Evolutionary conservation across 1,140 invertebrate genomes (phyloP).

Genomic region (Carcinoscorpius rotundicauda): DNA sequence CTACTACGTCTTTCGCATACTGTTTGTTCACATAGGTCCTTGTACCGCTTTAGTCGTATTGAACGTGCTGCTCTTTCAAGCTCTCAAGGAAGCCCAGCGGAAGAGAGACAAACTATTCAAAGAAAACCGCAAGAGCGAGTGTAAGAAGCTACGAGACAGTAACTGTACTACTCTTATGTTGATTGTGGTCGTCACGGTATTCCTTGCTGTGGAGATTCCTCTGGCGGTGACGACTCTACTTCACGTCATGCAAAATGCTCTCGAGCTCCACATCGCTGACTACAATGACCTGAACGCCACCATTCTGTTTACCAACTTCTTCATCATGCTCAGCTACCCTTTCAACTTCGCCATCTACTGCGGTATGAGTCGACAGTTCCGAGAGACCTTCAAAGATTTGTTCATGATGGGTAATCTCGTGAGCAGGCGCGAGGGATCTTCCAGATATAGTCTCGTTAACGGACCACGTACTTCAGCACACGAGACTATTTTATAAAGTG

Average conservation of each 20-base stretch:
- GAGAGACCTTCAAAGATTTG: slow-evolving; percentile 83
- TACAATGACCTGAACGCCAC: slow-evolving; percentile 67
- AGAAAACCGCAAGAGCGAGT: slow-evolving; percentile 71
- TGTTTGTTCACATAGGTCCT: slow-evolving; percentile 84
- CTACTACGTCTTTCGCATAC: slow-evolving; percentile 70
- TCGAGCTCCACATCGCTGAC: slow-evolving; percentile 45
- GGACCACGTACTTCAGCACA: slow-evolving; percentile 65
- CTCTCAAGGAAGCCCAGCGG: slow-evolving; percentile 65
- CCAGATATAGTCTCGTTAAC: slow-evolving; percentile 61
- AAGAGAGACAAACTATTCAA: slow-evolving; percentile 65
- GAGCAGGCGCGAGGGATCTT: slow-evolving; percentile 44
- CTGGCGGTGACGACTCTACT: slow-evolving; percentile 72
- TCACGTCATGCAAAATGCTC: slow-evolving; percentile 59
- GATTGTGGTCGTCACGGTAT: slow-evolving; percentile 86
- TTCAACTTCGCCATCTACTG: slow-evolving; percentile 94
- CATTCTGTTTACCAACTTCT: slow-evolving; percentile 78
- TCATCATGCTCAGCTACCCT: slow-evolving; percentile 79
- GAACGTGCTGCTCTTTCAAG: slow-evolving; percentile 72
- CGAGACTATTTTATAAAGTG: slow-evolving; percentile 58
- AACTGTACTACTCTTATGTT: slow-evolving; percentile 91
- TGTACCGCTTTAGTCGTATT: slow-evolving; percentile 77
- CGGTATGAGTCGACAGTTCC: slow-evolving; percentile 84
- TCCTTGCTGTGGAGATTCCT: slow-evolving; percentile 80
- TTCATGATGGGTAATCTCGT: slow-evolving; percentile 37
- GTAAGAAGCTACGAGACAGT: slow-evolving; percentile 63